phyloP scores from a whole-genome alignment of 2,113 vertebrate genomes.

The Capra hircus region DNA sequence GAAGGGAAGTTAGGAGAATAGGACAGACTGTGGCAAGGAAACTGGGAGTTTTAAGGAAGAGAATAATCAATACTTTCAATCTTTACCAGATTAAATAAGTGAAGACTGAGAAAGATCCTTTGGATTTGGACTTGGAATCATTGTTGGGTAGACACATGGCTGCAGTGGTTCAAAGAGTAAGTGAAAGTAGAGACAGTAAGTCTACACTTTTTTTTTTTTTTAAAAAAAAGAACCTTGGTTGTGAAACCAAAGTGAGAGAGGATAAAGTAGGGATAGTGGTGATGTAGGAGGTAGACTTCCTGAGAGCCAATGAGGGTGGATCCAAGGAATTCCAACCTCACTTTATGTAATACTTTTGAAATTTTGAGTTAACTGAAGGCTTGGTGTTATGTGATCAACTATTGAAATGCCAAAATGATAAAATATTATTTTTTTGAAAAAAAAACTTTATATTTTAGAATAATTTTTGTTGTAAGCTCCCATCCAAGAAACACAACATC shows the following conservation, averaged over 20 bases:
- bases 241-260: neutral
- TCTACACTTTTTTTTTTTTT: neutral
- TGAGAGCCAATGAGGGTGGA: neutral
- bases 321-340: neutral
- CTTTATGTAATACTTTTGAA: neutral
- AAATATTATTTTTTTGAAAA: neutral
- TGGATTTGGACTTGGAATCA: neutral
- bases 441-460: neutral
- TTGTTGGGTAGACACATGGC: neutral
- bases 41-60: neutral
- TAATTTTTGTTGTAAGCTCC: neutral
- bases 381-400: neutral
- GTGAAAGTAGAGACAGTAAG: neutral
- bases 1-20: neutral
- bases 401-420: neutral
- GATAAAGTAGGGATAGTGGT: neutral
- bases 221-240: neutral
- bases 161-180: neutral
- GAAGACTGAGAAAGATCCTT: neutral
- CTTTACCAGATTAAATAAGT: neutral
- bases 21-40: neutral
- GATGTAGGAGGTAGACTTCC: neutral
- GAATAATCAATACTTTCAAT: neutral
- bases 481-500: neutral
- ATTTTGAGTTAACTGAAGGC: neutral